phyloP scores from a whole-genome alignment of 1,140 invertebrate species.

The Wasmannia auropunctata region DNA sequence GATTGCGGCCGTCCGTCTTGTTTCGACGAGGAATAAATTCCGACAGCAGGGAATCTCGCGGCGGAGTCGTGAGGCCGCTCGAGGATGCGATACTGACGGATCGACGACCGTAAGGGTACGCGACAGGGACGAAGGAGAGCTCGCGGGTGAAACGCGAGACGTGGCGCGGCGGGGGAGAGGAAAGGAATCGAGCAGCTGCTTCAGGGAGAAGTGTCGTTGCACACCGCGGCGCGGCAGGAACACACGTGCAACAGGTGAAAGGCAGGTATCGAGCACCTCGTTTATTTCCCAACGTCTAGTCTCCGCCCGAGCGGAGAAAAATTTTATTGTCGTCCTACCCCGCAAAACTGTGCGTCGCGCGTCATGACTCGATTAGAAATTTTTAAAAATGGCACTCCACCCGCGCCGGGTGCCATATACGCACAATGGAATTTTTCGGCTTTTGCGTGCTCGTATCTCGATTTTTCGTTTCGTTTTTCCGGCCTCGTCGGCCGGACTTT shows the following conservation, averaged over 20 bases:
- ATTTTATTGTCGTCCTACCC: conserved; percentile 40
- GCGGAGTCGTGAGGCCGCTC: not conserved
- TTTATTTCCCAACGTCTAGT: conserved; percentile 61
- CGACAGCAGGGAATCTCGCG: not conserved
- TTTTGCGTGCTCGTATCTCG: not conserved
- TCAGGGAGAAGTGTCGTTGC: conserved; percentile 48
- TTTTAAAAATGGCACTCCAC: not conserved
- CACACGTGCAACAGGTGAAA: conserved; percentile 81
- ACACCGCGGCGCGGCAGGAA: conserved; percentile 36
- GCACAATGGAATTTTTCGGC: not conserved
- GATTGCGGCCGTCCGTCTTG: conserved; percentile 42
- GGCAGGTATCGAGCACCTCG: conserved; percentile 66
- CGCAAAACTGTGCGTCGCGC: conserved; percentile 18
- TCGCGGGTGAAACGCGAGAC: not conserved
- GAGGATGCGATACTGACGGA: conserved; percentile 22
- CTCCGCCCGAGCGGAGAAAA: conserved; percentile 34
- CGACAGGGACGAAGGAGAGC: conserved; percentile 24
- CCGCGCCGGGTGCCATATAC: not conserved
- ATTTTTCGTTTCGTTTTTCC: not conserved
- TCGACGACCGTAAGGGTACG: not conserved
- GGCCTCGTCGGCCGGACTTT: not conserved
- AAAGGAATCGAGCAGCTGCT: conserved; percentile 41
- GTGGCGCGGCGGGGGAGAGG: not conserved
- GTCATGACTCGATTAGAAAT: conserved; percentile 41
- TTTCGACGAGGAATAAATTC: conserved; percentile 39